Evolutionary conservation across 1,140 invertebrate genomes (phyloP), one percentile per base, ranked within the genome.

Genomic region (Apis dorsata): DNA sequence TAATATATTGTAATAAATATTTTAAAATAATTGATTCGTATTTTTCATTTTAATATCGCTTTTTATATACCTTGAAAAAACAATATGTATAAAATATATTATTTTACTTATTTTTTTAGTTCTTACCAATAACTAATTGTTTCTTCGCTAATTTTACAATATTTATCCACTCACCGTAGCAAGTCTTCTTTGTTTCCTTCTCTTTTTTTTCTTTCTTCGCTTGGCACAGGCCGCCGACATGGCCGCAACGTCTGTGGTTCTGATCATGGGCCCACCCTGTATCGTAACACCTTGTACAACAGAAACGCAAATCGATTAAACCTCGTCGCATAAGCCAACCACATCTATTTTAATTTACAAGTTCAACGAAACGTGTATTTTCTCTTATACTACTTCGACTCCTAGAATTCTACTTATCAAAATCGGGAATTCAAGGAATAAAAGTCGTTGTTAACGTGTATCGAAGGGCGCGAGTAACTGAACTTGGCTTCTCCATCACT

Each of bases 161-260:
- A 24, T 7, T 9, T 1, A 7, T 1, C 3, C 2, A 87, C 87
- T 91, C 88, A 93, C 92, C 85, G 85, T 86, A 84, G 86, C 85
- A 81, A 85, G 79, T 90, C 90, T 90, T 85, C 86, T 92, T 70
- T 90, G 90, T 88, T 91, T 93, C 91, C 90, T 93, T 88, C 90
- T 92, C 85, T 90, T 93, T 88, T 90, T 93, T 88, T 93, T 93
- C 89, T 91, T 93, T 78, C 86, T 92, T 89, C 92, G 91, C 83
- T 93, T 93, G 86, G 90, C 87, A 80, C 85, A 92, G 57, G 88
- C 89, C 78, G 85, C 69, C 65, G 81, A 87, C 66, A 88, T 84
- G 73, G 86, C 78, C 51, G 89, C 74, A 63, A 90, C 80, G 59
- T 92, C 91, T 79, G 85, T 91, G 81, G 87, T 93, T 87, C 92